Evolutionary conservation across 2,888 invertebrate species (phyloP), one percentile per base, ranked within the genome.

Genomic region (Archips xylosteana): DNA sequence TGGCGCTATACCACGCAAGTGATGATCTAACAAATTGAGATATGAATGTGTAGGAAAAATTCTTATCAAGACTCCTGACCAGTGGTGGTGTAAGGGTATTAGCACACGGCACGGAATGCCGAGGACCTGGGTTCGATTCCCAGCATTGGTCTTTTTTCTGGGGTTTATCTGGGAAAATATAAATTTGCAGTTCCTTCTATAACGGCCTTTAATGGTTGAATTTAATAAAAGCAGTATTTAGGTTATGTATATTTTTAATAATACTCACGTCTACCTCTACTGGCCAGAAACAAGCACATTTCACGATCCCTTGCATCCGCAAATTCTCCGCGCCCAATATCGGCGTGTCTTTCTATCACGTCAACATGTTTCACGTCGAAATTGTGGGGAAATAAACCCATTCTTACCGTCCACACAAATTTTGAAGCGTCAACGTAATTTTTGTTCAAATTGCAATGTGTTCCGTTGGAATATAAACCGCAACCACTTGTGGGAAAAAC

Each of bases 401-500:
- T 45, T 12, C 23, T 68, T 10, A 72, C 62, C 2, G 10, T 32
- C 23, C 62, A 39, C 0, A 57, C n/a, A n/a, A 72, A 72, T 13
- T 34, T 67, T 3, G 47, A 9, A 23, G 62, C 57, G 49, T 72
- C 67, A 23, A 10, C 10, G 42, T 72, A 68, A 61, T 57, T 36
- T 8, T 12, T 32, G 10, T 15, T 23, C 47, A 72, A 68, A 68
- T 32, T n/a, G 36, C 72, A 72, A 5, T 36, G 2, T 2, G 67
- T 57, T 0, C 62, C 67, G 9, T 57, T 63, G 47, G 32, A 54
- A 12, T 47, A 54, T 3, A 62, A 34, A 10, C 72, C 72, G 34
- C 72, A 72, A 84, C 32, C 85, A 84, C 64, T 88, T 86, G 89
- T 90, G 87, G 90, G 89, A 87, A 90, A 85, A 82, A 71, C 45